A percentile compares a stretch with the other conserved stretches of the same genome.
Conservation (phyloP, 2,888 invertebrate genomes). For the Dicyrtoma fusca region DNA sequence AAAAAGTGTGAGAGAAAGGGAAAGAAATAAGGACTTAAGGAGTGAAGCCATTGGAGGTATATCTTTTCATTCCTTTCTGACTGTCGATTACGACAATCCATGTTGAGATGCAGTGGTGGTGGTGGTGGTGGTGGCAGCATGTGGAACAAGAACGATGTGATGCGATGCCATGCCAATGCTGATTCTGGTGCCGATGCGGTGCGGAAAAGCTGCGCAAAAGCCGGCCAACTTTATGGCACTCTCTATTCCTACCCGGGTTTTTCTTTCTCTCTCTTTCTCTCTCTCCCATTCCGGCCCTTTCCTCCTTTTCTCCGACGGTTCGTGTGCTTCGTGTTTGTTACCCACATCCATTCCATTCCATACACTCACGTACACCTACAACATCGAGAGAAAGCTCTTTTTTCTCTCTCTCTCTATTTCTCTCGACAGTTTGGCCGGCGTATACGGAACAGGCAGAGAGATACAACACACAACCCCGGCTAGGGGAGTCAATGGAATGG, state of each 20-base stretch:
- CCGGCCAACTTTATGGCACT: conserved; percentile 33
- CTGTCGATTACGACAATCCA: conserved; percentile 11
- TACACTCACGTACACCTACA: conserved; percentile 28
- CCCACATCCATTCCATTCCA: conserved; percentile 19
- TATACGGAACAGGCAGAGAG: not conserved
- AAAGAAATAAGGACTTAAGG: not conserved
- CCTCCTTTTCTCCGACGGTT: conserved; percentile 4
- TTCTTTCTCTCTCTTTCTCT: conserved; percentile 22
- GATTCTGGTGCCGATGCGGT: conserved; percentile 20
- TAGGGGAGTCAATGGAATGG: conserved; percentile 24
- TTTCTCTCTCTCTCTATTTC: too few species aligned
- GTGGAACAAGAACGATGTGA: conserved; percentile 21
- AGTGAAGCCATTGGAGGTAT: not conserved
- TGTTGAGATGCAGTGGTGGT: not conserved
- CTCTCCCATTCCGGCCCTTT: conserved; percentile 3
- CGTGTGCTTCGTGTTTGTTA: conserved; percentile 26
- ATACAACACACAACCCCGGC: not conserved
- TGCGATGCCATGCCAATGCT: conserved; percentile 33
- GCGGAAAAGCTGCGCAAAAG: conserved; percentile 42
- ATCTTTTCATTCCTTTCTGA: conserved; percentile 23
- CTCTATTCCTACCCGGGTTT: not conserved
- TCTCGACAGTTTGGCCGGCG: not conserved
- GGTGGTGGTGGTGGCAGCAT: conserved; percentile 17
- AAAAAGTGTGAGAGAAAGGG: not conserved
- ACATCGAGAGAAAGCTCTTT: not conserved